Evolutionary conservation across 2,797 vertebrate species (phyloP).

Genomic region (Enteromius unitaeniatus): DNA sequence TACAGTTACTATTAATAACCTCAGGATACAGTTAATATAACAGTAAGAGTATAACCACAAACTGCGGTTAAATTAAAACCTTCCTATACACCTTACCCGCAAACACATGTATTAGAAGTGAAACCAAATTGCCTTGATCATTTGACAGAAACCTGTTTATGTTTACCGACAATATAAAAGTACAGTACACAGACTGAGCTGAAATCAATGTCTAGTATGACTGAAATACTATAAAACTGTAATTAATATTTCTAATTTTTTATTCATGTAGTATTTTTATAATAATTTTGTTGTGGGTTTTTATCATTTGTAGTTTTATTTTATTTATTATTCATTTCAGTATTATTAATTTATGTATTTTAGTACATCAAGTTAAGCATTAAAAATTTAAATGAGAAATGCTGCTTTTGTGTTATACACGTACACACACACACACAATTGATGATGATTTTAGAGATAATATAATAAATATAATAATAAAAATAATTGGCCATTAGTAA

Average conservation of each 20-base stretch:
- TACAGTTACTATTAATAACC: constrained; percentile 26
- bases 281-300: not conserved
- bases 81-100: constrained; percentile 45
- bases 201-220: not conserved
- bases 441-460: too few species aligned
- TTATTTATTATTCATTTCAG: too few species aligned
- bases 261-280: not conserved
- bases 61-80: constrained; percentile 43
- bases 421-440: too few species aligned
- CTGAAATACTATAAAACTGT: not conserved
- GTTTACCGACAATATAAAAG: not conserved
- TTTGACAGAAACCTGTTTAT: not conserved
- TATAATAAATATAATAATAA: too few species aligned
- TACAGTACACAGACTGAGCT: not conserved
- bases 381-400: too few species aligned
- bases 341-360: too few species aligned
- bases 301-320: not conserved
- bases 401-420: too few species aligned
- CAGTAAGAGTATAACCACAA: constrained; percentile 25
- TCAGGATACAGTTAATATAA: constrained; percentile 7
- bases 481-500: too few species aligned
- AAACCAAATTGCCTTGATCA: not conserved
- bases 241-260: not conserved
- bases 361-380: too few species aligned
- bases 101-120: constrained; percentile 43